These are phyloP conservation scores for Thymelicus sylvestris DNA, from an alignment of 2,888 invertebrate species.

Conservation along the genomic window DNA sequence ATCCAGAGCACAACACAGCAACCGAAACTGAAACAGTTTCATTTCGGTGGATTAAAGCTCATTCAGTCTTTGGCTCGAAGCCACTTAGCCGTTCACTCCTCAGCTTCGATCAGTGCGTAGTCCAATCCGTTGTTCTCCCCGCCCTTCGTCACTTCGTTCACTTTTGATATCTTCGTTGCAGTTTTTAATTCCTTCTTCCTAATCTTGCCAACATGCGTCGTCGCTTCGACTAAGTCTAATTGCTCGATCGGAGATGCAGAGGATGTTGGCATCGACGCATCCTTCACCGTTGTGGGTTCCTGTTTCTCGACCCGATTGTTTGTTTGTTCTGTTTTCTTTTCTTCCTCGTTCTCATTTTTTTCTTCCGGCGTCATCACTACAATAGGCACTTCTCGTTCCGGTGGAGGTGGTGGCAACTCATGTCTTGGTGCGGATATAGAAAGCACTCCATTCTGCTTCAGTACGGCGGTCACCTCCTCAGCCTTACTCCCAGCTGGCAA, in stretches of 20 bases:
- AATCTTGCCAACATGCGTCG: conserved; percentile 75
- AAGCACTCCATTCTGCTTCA: conserved; percentile 67
- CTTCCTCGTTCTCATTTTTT: conserved; percentile 46
- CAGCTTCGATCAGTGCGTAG: conserved; percentile 61
- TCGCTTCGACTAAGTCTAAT: conserved; percentile 64
- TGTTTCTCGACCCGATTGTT: conserved; percentile 40
- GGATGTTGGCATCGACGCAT: conserved; percentile 42
- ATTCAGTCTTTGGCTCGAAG: conserved; percentile 67
- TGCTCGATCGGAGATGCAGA: conserved; percentile 60
- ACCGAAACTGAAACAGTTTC: conserved; percentile 17
- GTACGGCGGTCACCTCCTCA: conserved; percentile 72
- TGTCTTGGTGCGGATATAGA: conserved; percentile 71
- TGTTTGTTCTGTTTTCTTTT: conserved; percentile 44
- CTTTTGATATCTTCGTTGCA: conserved; percentile 65
- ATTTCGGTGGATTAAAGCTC: conserved; percentile 52
- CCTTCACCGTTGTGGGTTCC: conserved; percentile 47
- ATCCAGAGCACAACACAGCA: conserved; percentile 43
- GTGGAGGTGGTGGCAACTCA: conserved; percentile 70
- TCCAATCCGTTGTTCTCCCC: conserved; percentile 68
- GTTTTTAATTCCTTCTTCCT: conserved; percentile 77
- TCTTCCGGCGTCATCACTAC: conserved; percentile 59
- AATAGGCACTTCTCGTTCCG: conserved; percentile 72
- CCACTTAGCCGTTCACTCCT: conserved; percentile 56
- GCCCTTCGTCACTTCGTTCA: conserved; percentile 75
- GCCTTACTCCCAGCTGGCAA: conserved; percentile 69